Evolutionary conservation across 2,797 vertebrate genomes (phyloP).

Genomic region (Malacoraja senta): DNA sequence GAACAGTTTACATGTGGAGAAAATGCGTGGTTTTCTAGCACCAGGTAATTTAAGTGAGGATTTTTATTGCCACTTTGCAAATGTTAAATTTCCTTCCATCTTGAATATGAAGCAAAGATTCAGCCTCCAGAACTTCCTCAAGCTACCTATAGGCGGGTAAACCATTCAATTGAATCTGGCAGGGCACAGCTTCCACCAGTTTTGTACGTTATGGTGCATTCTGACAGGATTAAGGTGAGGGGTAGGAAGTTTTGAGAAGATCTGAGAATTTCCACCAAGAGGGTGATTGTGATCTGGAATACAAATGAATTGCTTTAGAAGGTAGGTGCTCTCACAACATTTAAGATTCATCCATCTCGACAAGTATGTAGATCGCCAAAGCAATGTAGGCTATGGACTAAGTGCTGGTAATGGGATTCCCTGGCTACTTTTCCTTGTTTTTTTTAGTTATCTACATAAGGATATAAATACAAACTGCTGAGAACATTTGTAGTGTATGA

Average conservation of each 20-base stretch:
- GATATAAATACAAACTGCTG: not conserved
- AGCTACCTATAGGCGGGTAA: not conserved
- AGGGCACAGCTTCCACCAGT: not conserved
- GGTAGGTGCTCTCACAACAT: too few species aligned
- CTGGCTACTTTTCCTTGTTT: not conserved
- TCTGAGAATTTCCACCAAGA: too few species aligned
- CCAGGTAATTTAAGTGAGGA: not conserved
- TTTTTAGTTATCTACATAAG: not conserved
- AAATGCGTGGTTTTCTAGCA: not conserved
- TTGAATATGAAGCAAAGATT: not conserved
- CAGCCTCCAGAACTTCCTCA: not conserved
- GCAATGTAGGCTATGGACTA: too few species aligned
- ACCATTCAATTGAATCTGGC: not conserved
- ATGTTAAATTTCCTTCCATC: not conserved
- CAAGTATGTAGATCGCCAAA: too few species aligned
- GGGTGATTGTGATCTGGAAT: too few species aligned
- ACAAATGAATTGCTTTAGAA: too few species aligned
- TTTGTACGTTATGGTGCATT: not conserved
- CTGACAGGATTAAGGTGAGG: too few species aligned
- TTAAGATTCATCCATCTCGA: too few species aligned
- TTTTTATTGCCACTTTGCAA: not conserved
- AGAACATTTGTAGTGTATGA: not conserved
- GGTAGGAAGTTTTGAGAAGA: too few species aligned
- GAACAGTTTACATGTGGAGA: not conserved
- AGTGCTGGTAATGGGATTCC: not conserved